A percentile compares a stretch with the other conserved stretches of the same genome.
phyloP scores from a whole-genome alignment of 2,797 vertebrate genomes.

The Apogon hyalosoma region DNA sequence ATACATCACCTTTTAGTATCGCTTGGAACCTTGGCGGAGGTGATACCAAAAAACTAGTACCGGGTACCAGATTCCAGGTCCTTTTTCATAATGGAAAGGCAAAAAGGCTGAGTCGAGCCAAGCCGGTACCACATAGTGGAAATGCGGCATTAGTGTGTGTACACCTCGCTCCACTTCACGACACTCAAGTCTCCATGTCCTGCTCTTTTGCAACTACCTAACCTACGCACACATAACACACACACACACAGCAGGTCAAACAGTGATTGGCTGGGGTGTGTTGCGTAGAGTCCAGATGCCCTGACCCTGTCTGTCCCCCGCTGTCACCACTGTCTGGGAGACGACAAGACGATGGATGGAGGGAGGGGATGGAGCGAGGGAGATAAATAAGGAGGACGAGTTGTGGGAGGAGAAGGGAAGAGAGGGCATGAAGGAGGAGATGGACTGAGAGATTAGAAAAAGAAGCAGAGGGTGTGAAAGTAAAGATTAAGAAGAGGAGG shows the following conservation, averaged over 20 bases:
- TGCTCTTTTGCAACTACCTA: slow-evolving; percentile 33
- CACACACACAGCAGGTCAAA: slow-evolving; percentile 41
- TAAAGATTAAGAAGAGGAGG: not conserved
- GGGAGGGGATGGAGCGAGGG: slow-evolving; percentile 14
- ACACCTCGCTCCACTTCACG: slow-evolving; percentile 7
- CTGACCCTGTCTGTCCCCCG: slow-evolving; percentile 72
- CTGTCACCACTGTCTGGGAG: slow-evolving; percentile 66
- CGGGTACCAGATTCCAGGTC: too few species aligned
- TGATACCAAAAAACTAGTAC: too few species aligned
- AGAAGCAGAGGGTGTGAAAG: slow-evolving; percentile 1
- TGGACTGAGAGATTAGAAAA: slow-evolving; percentile 28
- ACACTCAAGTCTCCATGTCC: slow-evolving; percentile 25
- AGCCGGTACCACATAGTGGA: too few species aligned
- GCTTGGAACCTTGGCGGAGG: too few species aligned
- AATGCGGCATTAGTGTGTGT: too few species aligned
- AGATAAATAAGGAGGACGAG: slow-evolving; percentile 43
- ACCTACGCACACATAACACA: slow-evolving; percentile 6
- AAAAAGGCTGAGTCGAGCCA: too few species aligned
- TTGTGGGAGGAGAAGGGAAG: slow-evolving; percentile 19
- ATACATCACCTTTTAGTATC: too few species aligned
- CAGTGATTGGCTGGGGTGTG: slow-evolving; percentile 62
- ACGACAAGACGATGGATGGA: slow-evolving; percentile 66
- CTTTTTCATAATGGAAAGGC: too few species aligned
- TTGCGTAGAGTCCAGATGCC: slow-evolving; percentile 53
- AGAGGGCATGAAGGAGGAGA: slow-evolving; percentile 14